Base-by-base conservation (phyloP, 53 echinoderm and acorn worm species). In the Holothuria leucospilota region DNA sequence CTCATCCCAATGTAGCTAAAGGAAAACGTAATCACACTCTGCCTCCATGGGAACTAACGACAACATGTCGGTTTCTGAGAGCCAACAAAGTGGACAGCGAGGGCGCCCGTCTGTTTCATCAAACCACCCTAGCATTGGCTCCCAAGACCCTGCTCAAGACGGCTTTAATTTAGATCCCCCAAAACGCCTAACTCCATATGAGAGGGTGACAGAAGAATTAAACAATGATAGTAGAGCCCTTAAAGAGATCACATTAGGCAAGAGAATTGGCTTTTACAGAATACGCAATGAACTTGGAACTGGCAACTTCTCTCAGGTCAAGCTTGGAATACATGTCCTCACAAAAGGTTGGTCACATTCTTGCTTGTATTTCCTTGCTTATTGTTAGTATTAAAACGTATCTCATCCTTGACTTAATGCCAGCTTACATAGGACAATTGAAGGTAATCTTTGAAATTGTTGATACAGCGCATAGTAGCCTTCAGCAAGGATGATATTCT, bases 231-330 rank as follows among this genome's bases (percentile, higher is more conserved):
- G 93, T 2, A 72, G 92, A 38, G 92, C 90, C 4, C 88, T 95
- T 61, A 98, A 98, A 88, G 98, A 98, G 63, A 92, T 98, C 75
- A 98, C 95, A 2, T 75, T 98, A 24, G 98, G 98, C 20, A 98
- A 98, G 81, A 79, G 98, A 68, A 98, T 98, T 34, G 98, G 93
- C 0, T 98, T 98, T 86, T 98, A 98, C 87, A 89, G 94, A 63
- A 98, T 98, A 68, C 93, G 98, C 28, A 95, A 95, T 56, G 98
- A 98, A 81, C 88, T 98, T n/a, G 98, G 98, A 8, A 95, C 93
- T 26, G 98, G 98, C 5, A 98, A 98, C 86, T 98, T 98, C 90
- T 98, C 98, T 34, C 98, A 98, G 90, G 98, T 98, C 73, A 95
- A 93, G 88, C 93, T 98, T 92, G 98, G 98, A n/a, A 86, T 98